Evolutionary conservation across 2,797 vertebrate species (phyloP), one percentile per base, ranked within the genome.

Genomic region (Pogoniulus pusillus): DNA sequence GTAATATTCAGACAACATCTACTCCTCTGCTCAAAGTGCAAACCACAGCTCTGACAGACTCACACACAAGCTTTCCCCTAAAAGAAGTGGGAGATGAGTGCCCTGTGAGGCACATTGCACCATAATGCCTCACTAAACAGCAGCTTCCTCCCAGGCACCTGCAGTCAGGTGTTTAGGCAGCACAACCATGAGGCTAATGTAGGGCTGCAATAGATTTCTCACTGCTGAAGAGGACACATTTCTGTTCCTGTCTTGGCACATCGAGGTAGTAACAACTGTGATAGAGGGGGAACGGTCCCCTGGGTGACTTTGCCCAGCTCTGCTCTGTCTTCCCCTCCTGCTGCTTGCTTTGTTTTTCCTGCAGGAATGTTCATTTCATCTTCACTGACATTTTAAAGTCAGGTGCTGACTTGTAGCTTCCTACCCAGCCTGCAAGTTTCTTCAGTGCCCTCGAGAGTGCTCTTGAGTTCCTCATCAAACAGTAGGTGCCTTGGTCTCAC

Each of bases 371-470:
- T 81, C 47, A 26, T 78, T 91, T 89, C 22, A 55, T 90, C 73
- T 89, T 69, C 70, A 81, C 51, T 90, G 92, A 90, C 69, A 87
- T 91, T 95, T 79, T 95, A 95, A 87, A 94, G 49, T 82, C 91
- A 87, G 75, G 91, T 85, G 41, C 71, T 94, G 73, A 83, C 91
- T 96, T 93, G 96, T 93, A 94, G 82, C 91, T 91, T 87, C 87
- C 74, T 82, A 34, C 16, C 4, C n/a, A 92, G 22, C 39, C 59
- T 54, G 55, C 4, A 30, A 29, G 41, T 86, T 93, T 78, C 83
- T 90, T 83, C 77, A 91, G 32, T 94, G 84, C 55, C 87, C 64
- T 81, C 76, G 82, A 62, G 74, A 82, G 47, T 45, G 39, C 14
- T 93, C 49, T 49, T 78, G 79, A 81, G 19, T 81, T 89, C 66